Conservation (phyloP, 2,797 vertebrate genomes). For the Nasua narica region DNA sequence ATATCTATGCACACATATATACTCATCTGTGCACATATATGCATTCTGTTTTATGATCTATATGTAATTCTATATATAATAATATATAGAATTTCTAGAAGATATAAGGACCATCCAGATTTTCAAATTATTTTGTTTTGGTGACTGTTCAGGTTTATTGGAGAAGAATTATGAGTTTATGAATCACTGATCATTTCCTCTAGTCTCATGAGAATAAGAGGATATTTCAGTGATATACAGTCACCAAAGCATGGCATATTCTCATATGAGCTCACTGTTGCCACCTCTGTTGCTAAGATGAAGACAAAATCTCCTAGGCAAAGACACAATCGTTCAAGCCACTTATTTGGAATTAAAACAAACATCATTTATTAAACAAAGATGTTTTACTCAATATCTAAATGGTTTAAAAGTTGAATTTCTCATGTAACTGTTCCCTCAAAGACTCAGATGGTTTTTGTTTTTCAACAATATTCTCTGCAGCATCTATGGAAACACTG, state of each 20-base stretch:
- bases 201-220: not conserved
- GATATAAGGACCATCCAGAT: not conserved
- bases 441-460: not conserved
- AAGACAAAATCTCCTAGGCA: not conserved
- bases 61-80: not conserved
- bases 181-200: not conserved
- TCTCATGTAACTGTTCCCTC: not conserved
- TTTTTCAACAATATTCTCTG: not conserved
- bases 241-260: not conserved
- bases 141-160: not conserved
- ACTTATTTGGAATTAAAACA: not conserved
- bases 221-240: not conserved
- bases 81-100: not conserved
- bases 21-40: not conserved
- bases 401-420: not conserved
- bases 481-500: not conserved
- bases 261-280: not conserved
- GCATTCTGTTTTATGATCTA: not conserved
- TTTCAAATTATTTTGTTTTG: slow-evolving; percentile 8
- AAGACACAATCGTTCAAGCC: not conserved
- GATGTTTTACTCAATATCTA: not conserved
- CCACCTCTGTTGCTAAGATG: not conserved
- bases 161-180: not conserved
- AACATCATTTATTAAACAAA: not conserved
- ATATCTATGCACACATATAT: not conserved